Percentiles rank a stretch among this genome's conserved stretches.
These are phyloP conservation scores for Fistularia commersonii DNA, from an alignment of 2,797 vertebrate genomes.

Conservation along the genomic window DNA sequence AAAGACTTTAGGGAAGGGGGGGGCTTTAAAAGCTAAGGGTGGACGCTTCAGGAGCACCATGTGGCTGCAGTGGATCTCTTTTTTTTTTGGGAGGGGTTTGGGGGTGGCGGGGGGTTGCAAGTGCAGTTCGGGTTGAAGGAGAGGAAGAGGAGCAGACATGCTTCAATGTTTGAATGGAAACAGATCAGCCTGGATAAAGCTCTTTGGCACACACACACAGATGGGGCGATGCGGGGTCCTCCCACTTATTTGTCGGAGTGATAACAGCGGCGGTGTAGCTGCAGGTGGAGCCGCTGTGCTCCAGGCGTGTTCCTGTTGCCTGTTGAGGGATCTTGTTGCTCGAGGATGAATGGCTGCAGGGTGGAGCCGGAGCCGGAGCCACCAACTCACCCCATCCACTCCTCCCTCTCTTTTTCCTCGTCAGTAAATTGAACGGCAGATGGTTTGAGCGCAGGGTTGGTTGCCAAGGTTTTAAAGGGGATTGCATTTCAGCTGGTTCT, in stretches of 20 bases:
- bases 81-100: conserved; percentile 22
- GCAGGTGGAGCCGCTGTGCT: too few species aligned
- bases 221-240: too few species aligned
- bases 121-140: conserved; percentile 14
- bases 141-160: conserved; percentile 13
- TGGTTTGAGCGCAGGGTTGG: conserved; percentile 54
- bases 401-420: conserved; percentile 29
- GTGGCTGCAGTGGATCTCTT: conserved; percentile 35
- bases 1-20: conserved; percentile 21
- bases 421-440: conserved; percentile 69
- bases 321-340: conserved; percentile 34
- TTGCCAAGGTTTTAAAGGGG: conserved; percentile 60
- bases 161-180: background rate
- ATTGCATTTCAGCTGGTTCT: conserved; percentile 48
- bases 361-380: conserved; percentile 64
- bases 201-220: too few species aligned
- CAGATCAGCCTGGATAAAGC: too few species aligned
- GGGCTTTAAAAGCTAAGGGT: conserved; percentile 35
- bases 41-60: conserved; percentile 60
- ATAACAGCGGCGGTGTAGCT: too few species aligned
- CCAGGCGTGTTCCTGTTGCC: conserved; percentile 12
- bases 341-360: conserved; percentile 58
- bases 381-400: conserved; percentile 22
- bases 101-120: conserved; percentile 19
- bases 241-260: too few species aligned